Percentiles rank a stretch among this genome's conserved stretches.
phyloP scores from a whole-genome alignment of 2,113 vertebrate species.

The Cygnus atratus region DNA sequence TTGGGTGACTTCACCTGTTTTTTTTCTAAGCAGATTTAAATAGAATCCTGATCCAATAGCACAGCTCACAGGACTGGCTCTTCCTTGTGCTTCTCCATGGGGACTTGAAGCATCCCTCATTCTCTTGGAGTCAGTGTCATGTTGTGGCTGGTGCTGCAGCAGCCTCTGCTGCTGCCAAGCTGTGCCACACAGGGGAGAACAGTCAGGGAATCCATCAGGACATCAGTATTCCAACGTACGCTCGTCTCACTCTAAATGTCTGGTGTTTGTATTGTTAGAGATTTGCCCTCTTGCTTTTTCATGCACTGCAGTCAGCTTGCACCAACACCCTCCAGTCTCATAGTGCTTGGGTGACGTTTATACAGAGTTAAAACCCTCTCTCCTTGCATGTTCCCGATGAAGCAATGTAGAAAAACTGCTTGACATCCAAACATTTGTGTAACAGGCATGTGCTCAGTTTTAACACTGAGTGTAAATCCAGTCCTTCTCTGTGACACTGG shows the following conservation, averaged over 20 bases:
- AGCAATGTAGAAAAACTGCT: conserved; percentile 1
- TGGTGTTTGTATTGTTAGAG: not conserved
- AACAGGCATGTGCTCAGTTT: not conserved
- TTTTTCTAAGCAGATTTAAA: no score
- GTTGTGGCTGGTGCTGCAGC: not conserved
- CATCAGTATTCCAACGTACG: rapidly evolving
- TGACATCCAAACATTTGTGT: not conserved
- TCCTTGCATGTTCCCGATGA: not conserved
- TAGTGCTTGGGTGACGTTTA: not conserved
- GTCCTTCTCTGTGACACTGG: conserved; percentile 67
- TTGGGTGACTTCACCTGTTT: no score
- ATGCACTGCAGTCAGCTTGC: not conserved
- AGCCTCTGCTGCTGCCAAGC: not conserved
- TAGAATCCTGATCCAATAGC: not conserved
- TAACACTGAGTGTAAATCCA: conserved; percentile 32
- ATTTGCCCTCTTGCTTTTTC: not conserved
- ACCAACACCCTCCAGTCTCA: not conserved
- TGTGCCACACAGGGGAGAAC: rapidly evolving
- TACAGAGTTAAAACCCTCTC: not conserved
- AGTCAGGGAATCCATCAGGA: not conserved
- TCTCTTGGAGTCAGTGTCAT: not conserved
- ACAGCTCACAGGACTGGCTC: not conserved
- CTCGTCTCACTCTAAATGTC: not conserved
- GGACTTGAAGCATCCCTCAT: not conserved
- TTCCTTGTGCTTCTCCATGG: not conserved